These are phyloP conservation scores for Tuberolachnus salignus DNA, from an alignment of 2,888 invertebrate genomes.

Conservation along the genomic window DNA sequence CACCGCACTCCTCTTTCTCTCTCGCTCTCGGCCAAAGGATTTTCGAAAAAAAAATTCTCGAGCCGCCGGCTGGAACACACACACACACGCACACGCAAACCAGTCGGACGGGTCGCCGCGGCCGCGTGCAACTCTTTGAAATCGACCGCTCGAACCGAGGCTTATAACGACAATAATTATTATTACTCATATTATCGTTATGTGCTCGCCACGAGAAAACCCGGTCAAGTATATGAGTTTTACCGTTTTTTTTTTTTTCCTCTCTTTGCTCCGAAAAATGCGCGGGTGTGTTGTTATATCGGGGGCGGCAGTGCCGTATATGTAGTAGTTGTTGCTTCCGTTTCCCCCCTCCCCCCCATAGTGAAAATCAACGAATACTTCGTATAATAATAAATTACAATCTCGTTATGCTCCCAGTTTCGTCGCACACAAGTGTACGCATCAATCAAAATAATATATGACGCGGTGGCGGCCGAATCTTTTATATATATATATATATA, in stretches of 20 bases:
- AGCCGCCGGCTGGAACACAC: too few species aligned
- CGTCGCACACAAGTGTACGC: neutral
- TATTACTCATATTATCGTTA: neutral
- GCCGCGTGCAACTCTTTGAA: slow-evolving; percentile 7
- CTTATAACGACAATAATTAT: neutral
- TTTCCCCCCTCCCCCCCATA: too few species aligned
- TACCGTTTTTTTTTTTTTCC: too few species aligned
- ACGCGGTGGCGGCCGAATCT: too few species aligned
- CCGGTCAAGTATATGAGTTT: neutral
- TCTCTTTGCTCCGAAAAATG: too few species aligned
- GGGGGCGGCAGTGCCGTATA: neutral
- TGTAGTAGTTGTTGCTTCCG: neutral
- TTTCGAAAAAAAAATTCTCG: slow-evolving; percentile 23
- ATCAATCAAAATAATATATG: slow-evolving; percentile 1
- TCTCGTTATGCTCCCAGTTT: neutral
- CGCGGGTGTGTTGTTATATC: slow-evolving; percentile 1
- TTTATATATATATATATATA: too few species aligned
- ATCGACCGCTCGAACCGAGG: neutral
- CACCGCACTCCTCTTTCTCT: too few species aligned
- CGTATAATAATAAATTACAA: neutral
- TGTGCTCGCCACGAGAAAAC: neutral
- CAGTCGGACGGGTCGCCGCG: slow-evolving; percentile 26
- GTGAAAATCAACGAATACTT: neutral
- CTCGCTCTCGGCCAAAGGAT: neutral
- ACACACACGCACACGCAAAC: too few species aligned